Base-by-base conservation (phyloP, 2,888 invertebrate species). In the Morinoia aosen region DNA sequence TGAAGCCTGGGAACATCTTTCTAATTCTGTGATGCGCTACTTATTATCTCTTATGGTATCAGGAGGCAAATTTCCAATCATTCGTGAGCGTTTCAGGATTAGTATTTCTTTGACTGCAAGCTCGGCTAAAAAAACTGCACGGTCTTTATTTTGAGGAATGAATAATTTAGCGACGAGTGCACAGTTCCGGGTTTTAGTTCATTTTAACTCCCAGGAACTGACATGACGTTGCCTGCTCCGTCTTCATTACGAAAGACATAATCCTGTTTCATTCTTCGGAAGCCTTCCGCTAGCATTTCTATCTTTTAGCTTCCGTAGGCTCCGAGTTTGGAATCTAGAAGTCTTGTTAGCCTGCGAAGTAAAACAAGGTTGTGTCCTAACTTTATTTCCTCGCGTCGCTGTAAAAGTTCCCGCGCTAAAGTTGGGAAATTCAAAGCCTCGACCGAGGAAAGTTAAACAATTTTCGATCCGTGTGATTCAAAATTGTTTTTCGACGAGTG, bases 381-480 rank as follows among this genome's bases (percentile, higher is more conserved):
- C 40, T 90, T 48, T 90, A 48, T 90, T 90, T 90, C 40, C 48
- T 48, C 90, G 40, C 14, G 48, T 48, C 90, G 40, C 90, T 90
- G 90, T 48, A 90, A 90, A 90, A 90, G 90, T 90, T 90, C 4
- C 90, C 40, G 14, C 76, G 90, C 40, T 48, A 14, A 90, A 90
- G 90, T 90, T 90, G 11, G 40, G 90, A 90, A 90, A 90, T 90
- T 90, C 48, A 90, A 90, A 90, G 90, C 90, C 40, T 90, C 90
- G 16, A 90, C 90, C 48, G 48, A 90, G 90, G 90, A 90, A 90
- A 90, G 90, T 90, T 90, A 90, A 90, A 40, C 90, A 90, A 90
- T 90, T 90, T 90, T 40, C 14, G 39, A 48, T 90, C 90, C 90
- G 39, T 90, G 90, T 48, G 90, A 48, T 40, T 90, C 90, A 90